A percentile compares a stretch with the other conserved stretches of the same genome.
phyloP scores from a whole-genome alignment of 1,140 invertebrate genomes.

The Hylaeus anthracinus region DNA sequence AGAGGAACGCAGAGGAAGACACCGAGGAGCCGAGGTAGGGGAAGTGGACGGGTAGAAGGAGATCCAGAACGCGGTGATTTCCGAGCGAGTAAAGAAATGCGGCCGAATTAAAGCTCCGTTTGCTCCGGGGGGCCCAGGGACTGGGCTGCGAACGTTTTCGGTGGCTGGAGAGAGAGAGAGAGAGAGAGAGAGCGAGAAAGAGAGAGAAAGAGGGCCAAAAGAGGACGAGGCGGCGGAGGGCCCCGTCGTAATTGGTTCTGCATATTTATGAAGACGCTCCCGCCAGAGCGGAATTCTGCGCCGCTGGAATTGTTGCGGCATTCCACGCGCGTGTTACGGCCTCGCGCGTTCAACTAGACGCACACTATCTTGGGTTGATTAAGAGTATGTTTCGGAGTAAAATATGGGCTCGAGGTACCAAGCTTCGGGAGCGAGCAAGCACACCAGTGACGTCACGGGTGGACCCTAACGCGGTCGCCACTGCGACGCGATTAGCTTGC shows the following conservation, averaged over 20 bases:
- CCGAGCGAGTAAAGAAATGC: slow-evolving; percentile 63
- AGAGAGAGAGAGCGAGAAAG: slow-evolving; percentile 16
- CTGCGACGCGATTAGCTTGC: too few relatives aligned
- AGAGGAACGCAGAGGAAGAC: neutral
- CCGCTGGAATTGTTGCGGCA: neutral
- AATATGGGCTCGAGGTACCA: too few relatives aligned
- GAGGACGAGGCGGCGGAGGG: slow-evolving; percentile 53
- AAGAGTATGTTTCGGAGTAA: too few relatives aligned
- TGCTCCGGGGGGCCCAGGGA: slow-evolving; percentile 54
- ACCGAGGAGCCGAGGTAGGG: neutral
- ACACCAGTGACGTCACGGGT: too few relatives aligned
- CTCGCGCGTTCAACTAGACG: neutral
- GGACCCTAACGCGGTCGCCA: too few relatives aligned
- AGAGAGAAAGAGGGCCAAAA: slow-evolving; percentile 41
- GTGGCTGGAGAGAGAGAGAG: slow-evolving; percentile 21
- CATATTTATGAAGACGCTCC: slow-evolving; percentile 75
- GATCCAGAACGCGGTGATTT: slow-evolving; percentile 62
- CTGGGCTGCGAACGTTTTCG: slow-evolving; percentile 47
- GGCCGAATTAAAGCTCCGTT: slow-evolving; percentile 67
- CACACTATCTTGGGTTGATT: too few relatives aligned
- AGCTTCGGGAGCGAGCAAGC: too few relatives aligned
- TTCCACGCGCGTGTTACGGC: slow-evolving; percentile 19
- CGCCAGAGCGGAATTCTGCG: slow-evolving; percentile 57
- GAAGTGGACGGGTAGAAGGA: slow-evolving; percentile 3
- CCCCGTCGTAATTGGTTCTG: slow-evolving; percentile 74